Evolutionary conservation across 2,888 invertebrate species (phyloP).

Genomic region (Capitulum mitella): DNA sequence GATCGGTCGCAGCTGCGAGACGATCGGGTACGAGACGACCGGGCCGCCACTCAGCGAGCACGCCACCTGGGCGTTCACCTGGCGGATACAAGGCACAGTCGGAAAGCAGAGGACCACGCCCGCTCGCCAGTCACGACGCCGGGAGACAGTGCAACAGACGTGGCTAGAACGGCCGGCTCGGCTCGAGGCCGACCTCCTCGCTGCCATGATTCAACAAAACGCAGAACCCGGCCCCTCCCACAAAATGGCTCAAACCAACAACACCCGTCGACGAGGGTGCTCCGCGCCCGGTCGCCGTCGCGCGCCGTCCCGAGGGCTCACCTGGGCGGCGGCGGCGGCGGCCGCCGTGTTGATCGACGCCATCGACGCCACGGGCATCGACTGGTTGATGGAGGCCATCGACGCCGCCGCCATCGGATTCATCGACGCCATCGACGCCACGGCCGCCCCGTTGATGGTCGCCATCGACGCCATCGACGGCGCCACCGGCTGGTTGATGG

Average conservation of each 20-base stretch:
- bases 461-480: not conserved
- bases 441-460: not conserved
- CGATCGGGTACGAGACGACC: constrained; percentile 35
- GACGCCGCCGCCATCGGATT: constrained; percentile 10
- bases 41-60: constrained; percentile 34
- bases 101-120: no score
- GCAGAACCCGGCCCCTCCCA: no score
- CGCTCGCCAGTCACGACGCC: no score
- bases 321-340: not conserved
- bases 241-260: no score
- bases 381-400: constrained; percentile 3
- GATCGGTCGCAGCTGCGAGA: constrained; percentile 31
- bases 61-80: constrained; percentile 5
- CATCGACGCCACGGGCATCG: not conserved
- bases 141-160: no score
- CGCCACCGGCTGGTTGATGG: not conserved
- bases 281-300: no score
- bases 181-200: no score
- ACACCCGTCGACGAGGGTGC: no score
- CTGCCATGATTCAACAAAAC: no score
- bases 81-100: no score
- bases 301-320: not conserved
- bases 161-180: no score
- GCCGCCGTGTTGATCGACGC: not conserved
- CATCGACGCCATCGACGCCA: not conserved